phyloP scores from a whole-genome alignment of 2,113 vertebrate genomes.

The Melanerpes aurifrons region DNA sequence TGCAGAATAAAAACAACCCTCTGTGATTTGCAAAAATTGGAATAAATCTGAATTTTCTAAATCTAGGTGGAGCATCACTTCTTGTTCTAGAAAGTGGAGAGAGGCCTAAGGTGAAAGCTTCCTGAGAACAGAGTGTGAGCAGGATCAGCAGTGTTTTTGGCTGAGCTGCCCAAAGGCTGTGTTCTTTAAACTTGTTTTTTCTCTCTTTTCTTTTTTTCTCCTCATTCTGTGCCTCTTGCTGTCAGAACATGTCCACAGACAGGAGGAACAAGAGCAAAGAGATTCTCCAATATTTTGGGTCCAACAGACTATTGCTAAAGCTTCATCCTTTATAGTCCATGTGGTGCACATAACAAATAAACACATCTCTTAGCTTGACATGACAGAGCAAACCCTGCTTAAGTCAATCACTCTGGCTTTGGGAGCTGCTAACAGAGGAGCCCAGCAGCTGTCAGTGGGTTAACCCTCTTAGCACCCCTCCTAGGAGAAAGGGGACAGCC shows the following conservation, averaged over 20 bases:
- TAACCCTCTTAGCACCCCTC: neutral
- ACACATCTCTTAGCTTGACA: neutral
- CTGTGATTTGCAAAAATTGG: neutral
- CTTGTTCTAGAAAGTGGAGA: neutral
- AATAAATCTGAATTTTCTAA: constrained; percentile 6
- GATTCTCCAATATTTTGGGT: neutral
- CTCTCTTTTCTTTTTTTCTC: no score
- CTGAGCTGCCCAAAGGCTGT: neutral
- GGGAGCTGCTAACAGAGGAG: neutral
- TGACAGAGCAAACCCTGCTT: neutral
- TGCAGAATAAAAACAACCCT: neutral
- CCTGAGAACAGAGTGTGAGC: neutral
- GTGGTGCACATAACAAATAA: neutral
- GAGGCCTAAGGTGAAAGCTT: neutral
- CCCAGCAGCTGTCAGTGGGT: neutral
- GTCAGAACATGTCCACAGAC: rapidly evolving
- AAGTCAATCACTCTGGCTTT: neutral
- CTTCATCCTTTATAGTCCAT: neutral
- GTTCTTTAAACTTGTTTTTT: neutral
- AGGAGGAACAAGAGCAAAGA: neutral
- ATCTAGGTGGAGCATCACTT: neutral
- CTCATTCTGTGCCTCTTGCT: neutral
- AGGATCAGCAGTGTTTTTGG: neutral
- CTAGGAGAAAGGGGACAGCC: neutral
- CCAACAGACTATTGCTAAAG: neutral